phyloP scores from a whole-genome alignment of 2,113 vertebrate species.

The Asarcornis scutulata region DNA sequence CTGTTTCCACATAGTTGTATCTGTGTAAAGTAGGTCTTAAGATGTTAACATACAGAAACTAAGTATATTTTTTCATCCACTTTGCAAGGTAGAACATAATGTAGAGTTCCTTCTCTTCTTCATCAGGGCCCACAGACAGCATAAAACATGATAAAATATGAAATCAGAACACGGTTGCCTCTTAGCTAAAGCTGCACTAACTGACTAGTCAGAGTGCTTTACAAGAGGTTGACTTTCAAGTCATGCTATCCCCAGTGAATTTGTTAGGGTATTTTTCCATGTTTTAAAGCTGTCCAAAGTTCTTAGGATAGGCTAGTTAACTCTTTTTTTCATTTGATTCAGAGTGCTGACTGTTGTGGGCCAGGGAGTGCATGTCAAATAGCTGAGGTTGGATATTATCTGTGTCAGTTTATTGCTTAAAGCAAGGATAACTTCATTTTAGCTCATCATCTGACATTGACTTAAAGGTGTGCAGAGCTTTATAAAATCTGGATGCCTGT shows the following conservation, averaged over 20 bases:
- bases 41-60: background rate
- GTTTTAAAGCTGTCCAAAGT: background rate
- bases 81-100: background rate
- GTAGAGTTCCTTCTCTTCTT: background rate
- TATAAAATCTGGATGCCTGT: background rate
- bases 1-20: background rate
- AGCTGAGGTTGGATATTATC: slow-evolving; percentile 5
- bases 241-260: background rate
- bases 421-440: background rate
- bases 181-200: background rate
- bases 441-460: background rate
- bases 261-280: background rate
- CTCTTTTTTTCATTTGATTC: background rate
- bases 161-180: background rate
- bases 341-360: background rate
- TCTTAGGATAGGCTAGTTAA: background rate
- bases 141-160: background rate
- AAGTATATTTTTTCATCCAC: background rate
- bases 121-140: background rate
- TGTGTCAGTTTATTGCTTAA: slow-evolving; percentile 24
- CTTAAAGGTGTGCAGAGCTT: background rate
- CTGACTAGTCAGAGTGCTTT: background rate
- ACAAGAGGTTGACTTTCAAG: background rate
- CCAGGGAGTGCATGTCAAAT: background rate
- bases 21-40: background rate